These are phyloP conservation scores for Pluvialis apricaria DNA, from an alignment of 2,113 vertebrate genomes.

Conservation along the genomic window DNA sequence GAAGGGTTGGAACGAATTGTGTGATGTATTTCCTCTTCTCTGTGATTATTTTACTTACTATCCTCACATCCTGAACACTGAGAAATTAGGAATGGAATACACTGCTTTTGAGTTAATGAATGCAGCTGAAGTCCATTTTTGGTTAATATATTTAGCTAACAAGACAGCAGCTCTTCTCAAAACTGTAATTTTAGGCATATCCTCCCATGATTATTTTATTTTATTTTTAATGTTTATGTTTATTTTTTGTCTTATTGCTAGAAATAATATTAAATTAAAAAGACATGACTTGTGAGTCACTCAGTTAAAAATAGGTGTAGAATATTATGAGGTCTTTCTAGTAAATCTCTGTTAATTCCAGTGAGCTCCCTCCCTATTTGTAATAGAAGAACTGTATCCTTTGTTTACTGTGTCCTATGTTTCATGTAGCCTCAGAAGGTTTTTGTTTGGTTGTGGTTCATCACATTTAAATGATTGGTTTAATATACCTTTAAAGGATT, in stretches of 20 bases:
- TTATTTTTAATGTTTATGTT: neutral
- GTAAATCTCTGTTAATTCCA: neutral
- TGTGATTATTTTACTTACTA: neutral
- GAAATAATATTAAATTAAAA: neutral
- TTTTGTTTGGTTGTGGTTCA: neutral
- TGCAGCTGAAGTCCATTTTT: neutral
- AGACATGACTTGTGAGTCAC: neutral
- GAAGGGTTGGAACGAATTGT: neutral
- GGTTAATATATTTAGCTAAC: neutral
- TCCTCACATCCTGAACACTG: neutral
- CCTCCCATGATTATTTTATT: neutral
- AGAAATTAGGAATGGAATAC: neutral
- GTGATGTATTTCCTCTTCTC: neutral
- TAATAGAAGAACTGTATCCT: neutral
- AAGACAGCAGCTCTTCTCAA: neutral
- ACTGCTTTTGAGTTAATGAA: neutral
- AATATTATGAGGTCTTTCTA: neutral
- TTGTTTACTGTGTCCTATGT: neutral
- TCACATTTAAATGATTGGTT: neutral
- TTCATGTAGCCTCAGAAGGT: neutral
- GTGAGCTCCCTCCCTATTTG: neutral
- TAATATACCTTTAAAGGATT: neutral
- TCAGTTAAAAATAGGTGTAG: neutral
- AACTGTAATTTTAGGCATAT: neutral
- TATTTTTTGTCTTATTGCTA: neutral